Percentiles rank a stretch among this genome's conserved stretches.
phyloP scores from a whole-genome alignment of 2,797 vertebrate species.

The Phrynocephalus forsythii region DNA sequence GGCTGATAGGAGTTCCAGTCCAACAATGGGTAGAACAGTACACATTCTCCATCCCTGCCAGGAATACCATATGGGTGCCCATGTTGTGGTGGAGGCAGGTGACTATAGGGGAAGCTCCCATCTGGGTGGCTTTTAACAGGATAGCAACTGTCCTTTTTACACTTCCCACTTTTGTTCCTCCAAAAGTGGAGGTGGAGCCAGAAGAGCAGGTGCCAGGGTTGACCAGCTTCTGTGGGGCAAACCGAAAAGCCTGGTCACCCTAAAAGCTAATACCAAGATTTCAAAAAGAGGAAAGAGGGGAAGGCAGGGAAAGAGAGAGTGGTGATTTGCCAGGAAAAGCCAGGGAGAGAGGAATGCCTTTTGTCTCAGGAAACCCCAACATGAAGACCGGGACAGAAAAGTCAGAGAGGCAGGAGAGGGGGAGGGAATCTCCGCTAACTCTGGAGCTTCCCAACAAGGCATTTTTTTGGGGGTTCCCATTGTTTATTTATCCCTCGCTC shows the following conservation, averaged over 20 bases:
- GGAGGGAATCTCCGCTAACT: neutral
- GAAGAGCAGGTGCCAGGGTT: neutral
- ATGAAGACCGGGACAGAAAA: too few relatives aligned
- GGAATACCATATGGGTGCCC: too few relatives aligned
- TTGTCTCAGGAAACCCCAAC: too few relatives aligned
- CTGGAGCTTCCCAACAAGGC: neutral
- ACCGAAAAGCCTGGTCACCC: neutral
- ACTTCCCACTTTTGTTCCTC: conserved; percentile 1
- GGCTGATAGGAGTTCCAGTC: neutral
- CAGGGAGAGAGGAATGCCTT: neutral
- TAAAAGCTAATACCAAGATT: neutral
- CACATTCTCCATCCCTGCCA: too few relatives aligned
- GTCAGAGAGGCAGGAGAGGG: too few relatives aligned
- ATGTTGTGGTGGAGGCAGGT: too few relatives aligned
- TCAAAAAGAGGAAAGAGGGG: neutral
- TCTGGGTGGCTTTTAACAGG: neutral
- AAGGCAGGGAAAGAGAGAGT: neutral
- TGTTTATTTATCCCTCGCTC: too few relatives aligned
- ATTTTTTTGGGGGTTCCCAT: too few relatives aligned
- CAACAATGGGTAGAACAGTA: neutral
- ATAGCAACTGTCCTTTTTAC: neutral
- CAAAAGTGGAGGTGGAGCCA: neutral
- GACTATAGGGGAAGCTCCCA: too few relatives aligned
- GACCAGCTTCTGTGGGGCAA: neutral
- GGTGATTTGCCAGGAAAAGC: neutral